Evolutionary conservation across 1,140 invertebrate genomes (phyloP).

Genomic region (Psilanteris sp.): DNA sequence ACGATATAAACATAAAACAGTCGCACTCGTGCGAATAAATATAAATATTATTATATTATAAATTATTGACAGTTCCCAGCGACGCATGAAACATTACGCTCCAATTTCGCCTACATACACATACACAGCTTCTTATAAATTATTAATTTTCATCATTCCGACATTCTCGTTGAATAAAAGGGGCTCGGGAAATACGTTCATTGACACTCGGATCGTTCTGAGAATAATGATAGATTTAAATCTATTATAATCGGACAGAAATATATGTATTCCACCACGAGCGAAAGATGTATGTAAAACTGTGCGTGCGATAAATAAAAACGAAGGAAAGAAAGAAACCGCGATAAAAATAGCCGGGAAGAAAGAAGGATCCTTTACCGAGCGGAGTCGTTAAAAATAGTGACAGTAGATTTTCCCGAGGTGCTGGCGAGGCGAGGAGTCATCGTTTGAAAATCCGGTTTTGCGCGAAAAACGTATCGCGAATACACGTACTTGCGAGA

Average conservation of each 20-base stretch:
- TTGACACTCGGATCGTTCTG: conserved; percentile 15
- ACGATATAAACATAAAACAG: too few species aligned
- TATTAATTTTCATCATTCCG: neutral
- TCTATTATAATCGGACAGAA: conserved; percentile 41
- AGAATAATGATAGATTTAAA: conserved; percentile 31
- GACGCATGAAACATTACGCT: too few species aligned
- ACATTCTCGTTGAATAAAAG: neutral
- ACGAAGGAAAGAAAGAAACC: neutral
- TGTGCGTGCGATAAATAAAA: conserved; percentile 14
- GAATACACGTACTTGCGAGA: too few species aligned
- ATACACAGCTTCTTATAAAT: neutral
- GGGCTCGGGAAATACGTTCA: conserved; percentile 1
- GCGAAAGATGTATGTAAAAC: conserved; percentile 14
- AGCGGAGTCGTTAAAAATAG: conserved; percentile 21
- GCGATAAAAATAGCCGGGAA: conserved; percentile 21
- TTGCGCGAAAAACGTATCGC: too few species aligned
- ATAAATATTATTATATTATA: too few species aligned
- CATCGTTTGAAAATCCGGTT: conserved; percentile 16
- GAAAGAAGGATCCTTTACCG: conserved; percentile 24
- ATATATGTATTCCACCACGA: conserved; percentile 31
- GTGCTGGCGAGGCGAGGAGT: too few species aligned
- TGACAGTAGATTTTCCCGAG: too few species aligned
- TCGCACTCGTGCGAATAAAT: too few species aligned
- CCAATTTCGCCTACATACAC: too few species aligned
- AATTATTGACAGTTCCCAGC: too few species aligned